Conservation (phyloP, 35 echinoderm and acorn worm species). For the Nesometra sesokonis region DNA sequence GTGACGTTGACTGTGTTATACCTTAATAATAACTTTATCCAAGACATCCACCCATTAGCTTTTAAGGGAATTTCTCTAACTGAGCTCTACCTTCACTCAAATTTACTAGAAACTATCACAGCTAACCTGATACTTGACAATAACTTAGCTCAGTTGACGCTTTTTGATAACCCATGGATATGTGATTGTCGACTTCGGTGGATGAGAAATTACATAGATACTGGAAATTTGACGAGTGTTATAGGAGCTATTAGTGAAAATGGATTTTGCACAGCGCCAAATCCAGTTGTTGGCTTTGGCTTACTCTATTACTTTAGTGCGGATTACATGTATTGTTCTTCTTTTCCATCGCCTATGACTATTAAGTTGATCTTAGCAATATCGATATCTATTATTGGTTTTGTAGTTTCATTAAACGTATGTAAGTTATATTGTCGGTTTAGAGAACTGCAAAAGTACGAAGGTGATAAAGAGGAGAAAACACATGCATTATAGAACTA, state of each 20-base stretch:
- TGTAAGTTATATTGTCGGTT: neutral
- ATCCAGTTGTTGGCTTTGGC: neutral
- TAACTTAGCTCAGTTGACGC: neutral
- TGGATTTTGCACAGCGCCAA: neutral
- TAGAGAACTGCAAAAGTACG: neutral
- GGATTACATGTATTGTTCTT: neutral
- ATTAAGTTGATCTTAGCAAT: neutral
- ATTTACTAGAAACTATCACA: neutral
- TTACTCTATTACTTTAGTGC: neutral
- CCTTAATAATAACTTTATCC: neutral
- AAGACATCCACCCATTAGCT: neutral
- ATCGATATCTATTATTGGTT: neutral
- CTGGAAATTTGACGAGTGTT: neutral
- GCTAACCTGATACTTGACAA: neutral
- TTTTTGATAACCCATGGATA: neutral
- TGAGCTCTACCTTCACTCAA: neutral
- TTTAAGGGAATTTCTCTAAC: neutral
- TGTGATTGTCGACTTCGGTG: neutral
- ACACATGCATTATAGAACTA: neutral
- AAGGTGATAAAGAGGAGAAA: neutral
- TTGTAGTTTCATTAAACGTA: neutral
- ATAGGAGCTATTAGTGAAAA: neutral
- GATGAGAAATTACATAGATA: neutral
- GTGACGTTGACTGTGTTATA: neutral
- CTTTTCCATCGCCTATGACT: neutral